Percentiles rank a stretch among this genome's conserved stretches.
Conservation (phyloP, 2,888 invertebrate genomes). For the Chorisops tibialis region DNA sequence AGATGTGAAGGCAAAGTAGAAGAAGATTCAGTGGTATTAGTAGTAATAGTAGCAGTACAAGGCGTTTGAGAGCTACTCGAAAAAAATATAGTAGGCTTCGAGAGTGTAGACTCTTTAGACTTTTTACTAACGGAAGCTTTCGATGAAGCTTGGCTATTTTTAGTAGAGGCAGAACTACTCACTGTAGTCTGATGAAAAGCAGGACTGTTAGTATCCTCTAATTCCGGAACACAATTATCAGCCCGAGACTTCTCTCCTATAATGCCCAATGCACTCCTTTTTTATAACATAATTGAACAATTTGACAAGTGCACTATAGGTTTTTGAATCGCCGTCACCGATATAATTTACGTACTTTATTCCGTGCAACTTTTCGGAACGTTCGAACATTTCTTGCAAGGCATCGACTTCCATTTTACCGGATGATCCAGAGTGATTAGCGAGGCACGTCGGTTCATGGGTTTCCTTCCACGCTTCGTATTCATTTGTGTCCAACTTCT, state of each 20-base stretch:
- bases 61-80: too few species aligned
- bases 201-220: too few species aligned
- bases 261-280: slow-evolving; percentile 27
- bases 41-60: too few species aligned
- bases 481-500: neutral
- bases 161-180: too few species aligned
- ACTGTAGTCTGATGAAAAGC: too few species aligned
- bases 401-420: slow-evolving; percentile 37
- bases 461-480: slow-evolving; percentile 1
- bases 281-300: slow-evolving; percentile 20
- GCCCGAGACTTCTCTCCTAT: neutral
- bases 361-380: slow-evolving; percentile 27
- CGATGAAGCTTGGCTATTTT: too few species aligned
- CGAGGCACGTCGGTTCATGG: neutral
- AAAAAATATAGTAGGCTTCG: too few species aligned
- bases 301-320: neutral
- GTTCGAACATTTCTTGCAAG: slow-evolving; percentile 33
- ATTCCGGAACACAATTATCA: too few species aligned
- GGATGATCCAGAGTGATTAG: slow-evolving; percentile 34
- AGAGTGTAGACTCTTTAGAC: too few species aligned
- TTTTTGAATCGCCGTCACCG: slow-evolving; percentile 29
- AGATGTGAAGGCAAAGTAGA: too few species aligned
- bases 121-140: too few species aligned
- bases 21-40: too few species aligned
- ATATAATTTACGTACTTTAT: slow-evolving; percentile 33